A percentile compares a stretch with the other conserved stretches of the same genome.
phyloP scores from a whole-genome alignment of 1,140 invertebrate genomes.

The Batillaria attramentaria region DNA sequence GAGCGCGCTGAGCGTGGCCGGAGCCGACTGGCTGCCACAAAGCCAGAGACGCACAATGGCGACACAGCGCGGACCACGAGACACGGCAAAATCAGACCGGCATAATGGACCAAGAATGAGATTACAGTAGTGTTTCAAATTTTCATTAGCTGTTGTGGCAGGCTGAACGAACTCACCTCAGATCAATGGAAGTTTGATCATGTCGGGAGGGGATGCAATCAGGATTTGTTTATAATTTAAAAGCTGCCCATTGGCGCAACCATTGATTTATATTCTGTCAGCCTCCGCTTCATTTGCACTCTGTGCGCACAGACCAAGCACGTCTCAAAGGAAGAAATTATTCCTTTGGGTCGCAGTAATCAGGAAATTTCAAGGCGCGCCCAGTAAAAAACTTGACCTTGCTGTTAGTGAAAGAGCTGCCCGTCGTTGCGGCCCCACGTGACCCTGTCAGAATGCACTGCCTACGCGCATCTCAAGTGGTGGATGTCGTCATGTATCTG shows the following conservation, averaged over 20 bases:
- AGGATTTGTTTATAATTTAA: slow-evolving; percentile 29
- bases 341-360: too few relatives aligned
- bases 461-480: background rate
- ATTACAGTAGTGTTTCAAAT: slow-evolving; percentile 13
- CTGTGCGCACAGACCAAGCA: background rate
- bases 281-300: background rate
- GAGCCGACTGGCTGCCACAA: too few relatives aligned
- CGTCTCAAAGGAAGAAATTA: background rate
- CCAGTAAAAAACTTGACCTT: too few relatives aligned
- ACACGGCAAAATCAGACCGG: background rate
- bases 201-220: slow-evolving; percentile 15
- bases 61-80: too few relatives aligned
- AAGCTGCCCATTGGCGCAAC: slow-evolving; percentile 5
- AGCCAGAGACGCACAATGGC: too few relatives aligned
- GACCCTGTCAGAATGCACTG: background rate
- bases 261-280: slow-evolving; percentile 14
- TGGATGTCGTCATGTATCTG: background rate
- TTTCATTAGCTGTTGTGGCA: slow-evolving; percentile 17
- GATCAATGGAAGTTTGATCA: slow-evolving; percentile 25
- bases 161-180: slow-evolving; percentile 18
- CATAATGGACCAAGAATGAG: background rate
- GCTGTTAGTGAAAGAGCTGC: too few relatives aligned
- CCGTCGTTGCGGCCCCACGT: background rate
- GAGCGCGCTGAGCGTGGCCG: too few relatives aligned
- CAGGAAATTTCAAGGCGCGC: too few relatives aligned